Percentiles rank a stretch among this genome's conserved stretches.
These are phyloP conservation scores for Pseudomyrmex flavicornis DNA, from an alignment of 1,140 invertebrate genomes.

Conservation along the genomic window DNA sequence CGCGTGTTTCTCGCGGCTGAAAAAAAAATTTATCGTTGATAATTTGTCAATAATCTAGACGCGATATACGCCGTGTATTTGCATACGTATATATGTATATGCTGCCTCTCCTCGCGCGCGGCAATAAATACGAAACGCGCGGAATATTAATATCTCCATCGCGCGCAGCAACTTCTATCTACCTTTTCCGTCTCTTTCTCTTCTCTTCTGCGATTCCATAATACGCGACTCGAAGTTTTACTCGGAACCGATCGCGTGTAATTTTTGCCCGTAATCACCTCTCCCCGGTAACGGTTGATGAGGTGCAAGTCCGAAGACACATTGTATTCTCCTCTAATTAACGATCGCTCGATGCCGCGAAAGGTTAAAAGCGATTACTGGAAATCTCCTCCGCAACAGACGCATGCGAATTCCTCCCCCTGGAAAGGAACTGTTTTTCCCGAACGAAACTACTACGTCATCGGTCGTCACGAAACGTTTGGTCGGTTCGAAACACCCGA, in stretches of 20 bases:
- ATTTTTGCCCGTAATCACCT: not conserved
- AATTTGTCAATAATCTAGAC: constrained; percentile 24
- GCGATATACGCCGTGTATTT: too few species aligned
- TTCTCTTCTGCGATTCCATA: too few species aligned
- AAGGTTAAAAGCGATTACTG: constrained; percentile 16
- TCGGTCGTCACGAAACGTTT: constrained; percentile 30
- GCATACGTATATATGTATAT: not conserved
- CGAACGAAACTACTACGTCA: constrained; percentile 12
- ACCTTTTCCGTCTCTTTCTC: constrained; percentile 6
- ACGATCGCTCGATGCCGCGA: not conserved
- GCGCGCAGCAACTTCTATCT: constrained; percentile 1
- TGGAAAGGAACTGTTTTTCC: constrained; percentile 1
- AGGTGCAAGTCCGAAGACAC: not conserved
- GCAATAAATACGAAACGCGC: not conserved
- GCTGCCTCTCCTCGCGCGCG: not conserved
- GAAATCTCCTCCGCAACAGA: not conserved
- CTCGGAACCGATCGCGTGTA: not conserved
- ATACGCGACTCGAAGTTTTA: not conserved
- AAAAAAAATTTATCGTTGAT: constrained; percentile 30
- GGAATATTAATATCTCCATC: constrained; percentile 39
- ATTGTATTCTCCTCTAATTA: constrained; percentile 4
- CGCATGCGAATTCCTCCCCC: not conserved
- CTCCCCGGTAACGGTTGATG: not conserved
- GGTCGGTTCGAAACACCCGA: not conserved
- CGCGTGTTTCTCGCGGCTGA: not conserved